These are phyloP conservation scores for Heliconius ethilla DNA, from an alignment of 2,888 invertebrate species.

Conservation along the genomic window DNA sequence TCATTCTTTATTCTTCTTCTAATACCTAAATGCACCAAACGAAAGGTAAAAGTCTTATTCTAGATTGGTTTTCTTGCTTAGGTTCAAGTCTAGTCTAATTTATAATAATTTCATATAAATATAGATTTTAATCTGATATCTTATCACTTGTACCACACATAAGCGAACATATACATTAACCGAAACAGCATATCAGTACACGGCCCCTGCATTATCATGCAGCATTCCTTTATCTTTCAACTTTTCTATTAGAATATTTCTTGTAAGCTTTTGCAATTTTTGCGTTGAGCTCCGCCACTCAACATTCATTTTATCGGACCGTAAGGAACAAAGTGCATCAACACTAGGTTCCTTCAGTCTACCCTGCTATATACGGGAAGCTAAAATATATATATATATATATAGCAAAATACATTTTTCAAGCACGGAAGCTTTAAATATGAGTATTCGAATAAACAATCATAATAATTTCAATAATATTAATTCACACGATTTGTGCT, in stretches of 20 bases:
- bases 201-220: slow-evolving; percentile 60
- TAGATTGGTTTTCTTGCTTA: background rate
- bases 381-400: too few species aligned
- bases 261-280: slow-evolving; percentile 9
- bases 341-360: background rate
- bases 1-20: too few species aligned
- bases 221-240: slow-evolving; percentile 60
- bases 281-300: too few species aligned
- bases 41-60: too few species aligned
- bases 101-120: background rate
- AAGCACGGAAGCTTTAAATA: background rate
- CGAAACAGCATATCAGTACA: slow-evolving; percentile 72
- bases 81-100: background rate
- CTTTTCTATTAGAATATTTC: slow-evolving; percentile 59
- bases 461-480: background rate
- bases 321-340: too few species aligned
- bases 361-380: background rate
- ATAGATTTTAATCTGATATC: background rate
- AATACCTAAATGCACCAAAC: too few species aligned
- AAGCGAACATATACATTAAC: slow-evolving; percentile 69
- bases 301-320: too few species aligned
- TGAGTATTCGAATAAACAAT: background rate
- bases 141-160: slow-evolving; percentile 49
- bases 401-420: too few species aligned
- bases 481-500: background rate